Conservation (phyloP, 1,140 invertebrate species). For the Heliothis subflexa region DNA sequence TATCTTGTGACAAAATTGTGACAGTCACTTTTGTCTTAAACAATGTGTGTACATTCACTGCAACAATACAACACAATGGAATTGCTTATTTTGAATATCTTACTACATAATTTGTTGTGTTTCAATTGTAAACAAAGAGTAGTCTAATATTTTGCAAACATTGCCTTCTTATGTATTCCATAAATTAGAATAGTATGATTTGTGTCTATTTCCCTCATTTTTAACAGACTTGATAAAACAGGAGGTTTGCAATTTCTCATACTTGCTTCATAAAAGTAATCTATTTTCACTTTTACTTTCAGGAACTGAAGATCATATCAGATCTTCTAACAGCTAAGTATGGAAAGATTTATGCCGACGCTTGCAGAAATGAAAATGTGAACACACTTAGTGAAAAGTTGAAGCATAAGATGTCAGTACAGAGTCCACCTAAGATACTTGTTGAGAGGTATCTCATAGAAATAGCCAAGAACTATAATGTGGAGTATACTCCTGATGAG, state of each 20-base stretch:
- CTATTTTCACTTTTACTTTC: slow-evolving; percentile 54
- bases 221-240: no score
- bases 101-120: not conserved
- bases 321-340: slow-evolving; percentile 97
- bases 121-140: no score
- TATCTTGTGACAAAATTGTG: no score
- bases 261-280: no score
- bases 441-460: slow-evolving; percentile 98
- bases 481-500: slow-evolving; percentile 97
- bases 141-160: no score
- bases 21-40: no score
- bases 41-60: not conserved
- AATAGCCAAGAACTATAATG: slow-evolving; percentile 98
- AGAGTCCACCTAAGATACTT: slow-evolving; percentile 97
- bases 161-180: no score
- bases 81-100: not conserved
- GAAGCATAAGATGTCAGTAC: slow-evolving; percentile 98
- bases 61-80: not conserved
- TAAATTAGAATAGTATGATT: no score
- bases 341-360: slow-evolving; percentile 96
- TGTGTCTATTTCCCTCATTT: no score
- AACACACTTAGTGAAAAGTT: slow-evolving; percentile 95
- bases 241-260: no score
- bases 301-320: slow-evolving; percentile 96
- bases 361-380: slow-evolving; percentile 94